These are phyloP conservation scores for Oppia nitens DNA, from an alignment of 1,140 invertebrate species.

Conservation along the genomic window DNA sequence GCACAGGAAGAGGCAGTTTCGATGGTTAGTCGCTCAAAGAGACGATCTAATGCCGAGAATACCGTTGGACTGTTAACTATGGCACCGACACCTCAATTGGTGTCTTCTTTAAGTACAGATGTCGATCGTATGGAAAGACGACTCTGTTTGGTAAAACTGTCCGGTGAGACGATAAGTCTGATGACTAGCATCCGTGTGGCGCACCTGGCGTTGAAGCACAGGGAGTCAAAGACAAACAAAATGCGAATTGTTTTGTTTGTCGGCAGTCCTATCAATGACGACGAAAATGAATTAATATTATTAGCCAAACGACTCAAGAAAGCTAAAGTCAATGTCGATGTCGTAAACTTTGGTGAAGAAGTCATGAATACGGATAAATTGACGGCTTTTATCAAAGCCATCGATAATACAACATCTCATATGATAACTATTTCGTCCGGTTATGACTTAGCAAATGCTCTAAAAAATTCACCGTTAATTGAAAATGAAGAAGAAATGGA, in stretches of 20 bases:
- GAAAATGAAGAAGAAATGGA: conserved; percentile 79
- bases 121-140: conserved; percentile 88
- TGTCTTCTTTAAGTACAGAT: conserved; percentile 85
- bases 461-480: conserved; percentile 76
- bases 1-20: conserved; percentile 97
- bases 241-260: conserved; percentile 97
- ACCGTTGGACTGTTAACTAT: conserved; percentile 92
- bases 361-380: conserved; percentile 50
- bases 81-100: conserved; percentile 35
- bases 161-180: conserved; percentile 74
- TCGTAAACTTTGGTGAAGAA: conserved; percentile 96
- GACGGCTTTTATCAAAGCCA: conserved; percentile 76
- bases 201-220: conserved; percentile 91
- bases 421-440: conserved; percentile 76
- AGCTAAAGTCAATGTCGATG: conserved; percentile 96
- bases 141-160: conserved; percentile 83
- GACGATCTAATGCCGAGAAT: conserved; percentile 92
- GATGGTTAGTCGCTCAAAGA: conserved; percentile 88
- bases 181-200: conserved; percentile 75
- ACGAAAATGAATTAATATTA: conserved; percentile 87
- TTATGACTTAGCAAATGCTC: conserved; percentile 73
- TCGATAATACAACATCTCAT: conserved; percentile 58
- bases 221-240: conserved; percentile 96
- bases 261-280: conserved; percentile 77
- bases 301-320: conserved; percentile 95